phyloP scores from a whole-genome alignment of 2,797 vertebrate genomes.

The Chloroceryle inda region DNA sequence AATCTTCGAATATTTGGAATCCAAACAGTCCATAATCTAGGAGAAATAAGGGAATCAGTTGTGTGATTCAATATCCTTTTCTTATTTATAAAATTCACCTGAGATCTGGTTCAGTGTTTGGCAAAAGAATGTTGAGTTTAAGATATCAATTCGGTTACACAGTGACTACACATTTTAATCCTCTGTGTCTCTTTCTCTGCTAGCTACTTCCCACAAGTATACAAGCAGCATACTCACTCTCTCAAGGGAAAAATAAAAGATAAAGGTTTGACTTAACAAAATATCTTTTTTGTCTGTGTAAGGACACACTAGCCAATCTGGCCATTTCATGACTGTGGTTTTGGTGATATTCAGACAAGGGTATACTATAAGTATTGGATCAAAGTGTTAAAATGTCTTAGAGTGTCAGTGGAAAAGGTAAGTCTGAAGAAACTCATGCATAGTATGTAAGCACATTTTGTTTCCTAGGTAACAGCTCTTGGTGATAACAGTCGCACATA shows the following conservation, averaged over 20 bases:
- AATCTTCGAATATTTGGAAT: background rate
- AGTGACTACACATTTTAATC: background rate
- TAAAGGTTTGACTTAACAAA: background rate
- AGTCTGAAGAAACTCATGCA: background rate
- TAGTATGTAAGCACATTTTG: background rate
- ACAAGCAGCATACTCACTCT: background rate
- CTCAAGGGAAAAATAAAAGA: background rate
- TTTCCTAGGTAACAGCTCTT: conserved; percentile 58
- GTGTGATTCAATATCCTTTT: background rate
- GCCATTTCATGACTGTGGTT: background rate
- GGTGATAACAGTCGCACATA: background rate
- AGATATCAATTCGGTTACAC: background rate
- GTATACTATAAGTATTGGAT: background rate
- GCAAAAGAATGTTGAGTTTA: background rate
- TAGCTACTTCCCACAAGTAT: background rate
- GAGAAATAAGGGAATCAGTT: background rate
- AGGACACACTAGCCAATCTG: background rate
- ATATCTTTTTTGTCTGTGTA: background rate
- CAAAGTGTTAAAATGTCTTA: background rate
- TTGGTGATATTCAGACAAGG: background rate
- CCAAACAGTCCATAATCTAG: background rate
- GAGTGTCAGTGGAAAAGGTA: background rate
- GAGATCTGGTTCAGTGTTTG: background rate
- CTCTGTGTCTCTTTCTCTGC: background rate
- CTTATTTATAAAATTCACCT: background rate